Base-by-base conservation (phyloP, 2,888 invertebrate genomes). In the Lycia hirtaria region DNA sequence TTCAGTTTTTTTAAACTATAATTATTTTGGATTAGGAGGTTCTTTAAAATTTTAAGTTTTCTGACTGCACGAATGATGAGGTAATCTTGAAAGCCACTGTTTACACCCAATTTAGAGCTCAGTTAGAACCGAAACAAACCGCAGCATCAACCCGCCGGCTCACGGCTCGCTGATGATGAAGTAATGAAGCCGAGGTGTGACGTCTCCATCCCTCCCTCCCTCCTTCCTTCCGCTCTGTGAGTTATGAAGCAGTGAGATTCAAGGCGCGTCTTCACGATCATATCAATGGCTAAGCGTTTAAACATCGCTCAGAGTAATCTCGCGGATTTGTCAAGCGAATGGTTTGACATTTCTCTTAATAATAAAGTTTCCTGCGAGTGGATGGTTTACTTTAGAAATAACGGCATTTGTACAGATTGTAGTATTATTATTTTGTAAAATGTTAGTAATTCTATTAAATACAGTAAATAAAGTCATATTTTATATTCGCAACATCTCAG, bases 211-310 rank as follows among this genome's bases (percentile, higher is more conserved):
- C 12, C 43, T n/a, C 10, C 35, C 0, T n/a, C 32, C 5, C 28
- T 5, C 12, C 43, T n/a, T 14, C 35, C 0, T n/a, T 14, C 5
- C 28, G 2, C 38, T 1, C n/a, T 17, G 1, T 17, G 47, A 47
- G 24, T 35, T 24, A 47, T 47, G 35, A 17, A 24, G 4, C 3
- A 15, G 15, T n/a, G 38, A 12, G 22, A n/a, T 40, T 22, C 3
- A 40, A 7, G 22, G 3, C 30, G 14, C n/a, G 32, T 5, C n/a
- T 38, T 12, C 38, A 38, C 19, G 14, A 38, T 28, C 26, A 28
- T 38, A 48, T 48, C 17, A 28, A 49, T 38, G 38, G 12, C 10
- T n/a, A 3, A 15, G 24, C 22, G 41, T 24, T 51, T 51, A 43
- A 14, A 41, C 19, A 12, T 6, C 20, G 12, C 28, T 30, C 30